These are phyloP conservation scores for Gymnocypris eckloni DNA, from an alignment of 2,797 vertebrate species.

Conservation along the genomic window DNA sequence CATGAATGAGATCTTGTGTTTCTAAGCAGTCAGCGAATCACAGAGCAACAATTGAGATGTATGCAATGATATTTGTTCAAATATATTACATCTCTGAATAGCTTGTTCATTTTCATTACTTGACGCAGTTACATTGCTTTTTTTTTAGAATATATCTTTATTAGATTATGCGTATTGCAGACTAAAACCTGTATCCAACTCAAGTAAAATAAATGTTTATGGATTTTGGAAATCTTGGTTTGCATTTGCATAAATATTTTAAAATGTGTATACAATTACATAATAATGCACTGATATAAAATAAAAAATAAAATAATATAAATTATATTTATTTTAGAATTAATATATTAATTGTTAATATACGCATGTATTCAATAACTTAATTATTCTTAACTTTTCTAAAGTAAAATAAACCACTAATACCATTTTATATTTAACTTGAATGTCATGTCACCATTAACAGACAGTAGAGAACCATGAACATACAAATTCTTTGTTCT, in stretches of 20 bases:
- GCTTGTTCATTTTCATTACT: neutral
- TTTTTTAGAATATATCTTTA: neutral
- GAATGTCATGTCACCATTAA: neutral
- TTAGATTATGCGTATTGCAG: neutral
- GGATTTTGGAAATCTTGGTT: neutral
- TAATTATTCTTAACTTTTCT: neutral
- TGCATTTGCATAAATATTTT: neutral
- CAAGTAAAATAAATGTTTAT: neutral
- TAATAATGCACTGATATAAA: neutral
- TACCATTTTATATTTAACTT: neutral
- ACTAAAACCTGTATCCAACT: neutral
- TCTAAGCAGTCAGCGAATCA: neutral
- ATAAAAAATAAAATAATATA: too few species aligned
- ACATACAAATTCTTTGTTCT: neutral
- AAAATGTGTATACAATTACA: neutral
- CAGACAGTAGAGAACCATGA: neutral
- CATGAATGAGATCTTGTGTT: neutral
- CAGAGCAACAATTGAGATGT: neutral
- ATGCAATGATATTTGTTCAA: neutral
- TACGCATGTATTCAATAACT: neutral
- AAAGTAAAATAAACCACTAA: neutral
- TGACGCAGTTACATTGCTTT: too few species aligned
- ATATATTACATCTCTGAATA: neutral
- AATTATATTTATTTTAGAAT: neutral
- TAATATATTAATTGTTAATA: neutral